Evolutionary conservation across 2,888 invertebrate genomes (phyloP), one percentile per base, ranked within the genome.

Genomic region (Molorchus minor): DNA sequence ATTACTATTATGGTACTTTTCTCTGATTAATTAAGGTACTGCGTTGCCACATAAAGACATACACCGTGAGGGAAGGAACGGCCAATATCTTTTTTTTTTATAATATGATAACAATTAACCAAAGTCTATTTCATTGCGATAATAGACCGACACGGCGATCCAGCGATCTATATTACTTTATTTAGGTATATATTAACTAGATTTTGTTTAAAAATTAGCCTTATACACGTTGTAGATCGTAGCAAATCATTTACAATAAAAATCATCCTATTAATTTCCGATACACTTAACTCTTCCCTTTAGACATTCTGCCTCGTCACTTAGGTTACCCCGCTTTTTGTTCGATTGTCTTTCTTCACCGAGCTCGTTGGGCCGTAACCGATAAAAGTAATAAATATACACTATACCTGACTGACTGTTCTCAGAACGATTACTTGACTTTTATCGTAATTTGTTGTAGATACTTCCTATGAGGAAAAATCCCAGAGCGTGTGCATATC

Each of bases 391-490:
- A 44, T 44, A 29, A 45, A 45, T 30, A 45, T 17, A 45, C 30
- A 10, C 45, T 17, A 21, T 38, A 38, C 38, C 21, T 49, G 49
- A 49, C 38, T 38, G 38, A 49, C 20, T 52, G 19, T 52, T 52
- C 52, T 15, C 13, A 16, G 52, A 52, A 52, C 40, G 13, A 52
- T 41, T 52, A 41, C 52, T 30, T 25, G 40, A 17, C 52, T 51
- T 51, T 40, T 25, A 30, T 15, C 29, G 25, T 12, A 35, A 20
- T 47, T 19, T 7, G 13, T 49, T 49, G 38, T 49, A 40, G 21
- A 49, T n/a, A 21, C 49, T 7, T 38, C 38, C 49, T 20, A 15
- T 16, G 16, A 38, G 38, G 49, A 49, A 36, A 49, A 49, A 21
- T 10, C 30, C 20, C 35, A 21, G 21, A 25, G 21, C 33, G 33